Evolutionary conservation across 1,140 invertebrate genomes (phyloP), one percentile per base, ranked within the genome.

Genomic region (Diorhabda sublineata): DNA sequence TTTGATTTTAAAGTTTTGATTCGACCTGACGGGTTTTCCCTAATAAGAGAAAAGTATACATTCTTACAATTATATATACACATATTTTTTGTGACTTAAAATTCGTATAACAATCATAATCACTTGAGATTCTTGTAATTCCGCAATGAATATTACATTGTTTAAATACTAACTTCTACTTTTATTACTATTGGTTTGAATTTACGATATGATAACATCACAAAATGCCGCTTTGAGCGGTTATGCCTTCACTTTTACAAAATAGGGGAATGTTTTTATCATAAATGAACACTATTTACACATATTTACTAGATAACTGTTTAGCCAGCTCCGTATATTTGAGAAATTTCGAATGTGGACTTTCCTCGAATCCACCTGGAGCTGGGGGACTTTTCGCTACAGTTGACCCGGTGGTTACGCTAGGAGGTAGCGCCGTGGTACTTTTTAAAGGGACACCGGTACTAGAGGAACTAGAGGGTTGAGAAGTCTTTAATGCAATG

Each of bases 241-340:
- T 59, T 72, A 71, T 77, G 74, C 73, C 43, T 67, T 60, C 58
- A 67, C 71, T 69, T 75, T 73, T 75, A 75, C 75, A 76, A 77
- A 75, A 78, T 73, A 76, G 76, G 26, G 26, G 75, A 78, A 79
- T 79, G 77, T 77, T 73, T 72, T 64, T 26, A 26, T 73, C 67
- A 47, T 58, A 52, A 56, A 58, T 63, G 65, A 66, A 70, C 71
- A 74, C 60, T 76, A 77, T 77, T 85, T 90, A 93, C 87, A 92
- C 91, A 85, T 96, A 96, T 86, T 97, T 97, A 84, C 94, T 96
- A 80, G 94, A 96, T 80, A 97, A 86, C 84, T 97, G 95, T 84
- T 97, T 97, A 72, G 95, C 95, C 79, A 97, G 88, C 85, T 97
- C 95, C 77, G 94, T 95, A 85, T 97, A 97, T 85, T 97, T 97